Evolutionary conservation across 2,888 invertebrate genomes (phyloP).

Genomic region (Polia nebulosa): DNA sequence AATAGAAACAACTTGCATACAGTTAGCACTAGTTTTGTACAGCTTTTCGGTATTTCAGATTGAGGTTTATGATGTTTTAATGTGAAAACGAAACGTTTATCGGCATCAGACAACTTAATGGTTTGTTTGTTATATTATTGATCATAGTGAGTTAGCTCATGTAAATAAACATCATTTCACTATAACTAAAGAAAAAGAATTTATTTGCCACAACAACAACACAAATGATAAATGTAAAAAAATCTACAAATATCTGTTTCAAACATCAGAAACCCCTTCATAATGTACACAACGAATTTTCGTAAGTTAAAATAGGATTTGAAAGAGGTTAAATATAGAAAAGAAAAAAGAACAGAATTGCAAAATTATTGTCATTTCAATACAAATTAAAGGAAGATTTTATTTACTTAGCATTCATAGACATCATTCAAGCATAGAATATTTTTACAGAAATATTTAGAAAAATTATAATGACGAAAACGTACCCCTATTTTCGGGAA

Average conservation of each 20-base stretch:
- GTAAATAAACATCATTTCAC: too few relatives aligned
- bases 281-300: slow-evolving; percentile 45
- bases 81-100: neutral
- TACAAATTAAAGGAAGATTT: slow-evolving; percentile 25
- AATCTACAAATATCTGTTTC: neutral
- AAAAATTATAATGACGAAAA: slow-evolving; percentile 48
- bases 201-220: too few relatives aligned
- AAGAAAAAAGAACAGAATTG: slow-evolving; percentile 39
- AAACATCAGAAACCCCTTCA: slow-evolving; percentile 60
- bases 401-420: slow-evolving; percentile 54
- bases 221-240: neutral
- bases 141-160: too few relatives aligned
- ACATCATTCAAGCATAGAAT: slow-evolving; percentile 71
- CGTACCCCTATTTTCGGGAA: slow-evolving; percentile 90
- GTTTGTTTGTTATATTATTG: too few relatives aligned
- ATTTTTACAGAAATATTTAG: slow-evolving; percentile 66
- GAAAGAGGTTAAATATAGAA: slow-evolving; percentile 56
- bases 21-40: slow-evolving; percentile 86
- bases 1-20: slow-evolving; percentile 74
- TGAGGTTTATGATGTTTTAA: slow-evolving; percentile 61
- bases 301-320: slow-evolving; percentile 46
- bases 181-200: too few relatives aligned
- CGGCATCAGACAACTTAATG: neutral
- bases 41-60: slow-evolving; percentile 60
- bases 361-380: slow-evolving; percentile 31